A percentile compares a stretch with the other conserved stretches of the same genome.
Evolutionary conservation across 1,140 invertebrate genomes (phyloP).

Genomic region (Drosophila aff.): DNA sequence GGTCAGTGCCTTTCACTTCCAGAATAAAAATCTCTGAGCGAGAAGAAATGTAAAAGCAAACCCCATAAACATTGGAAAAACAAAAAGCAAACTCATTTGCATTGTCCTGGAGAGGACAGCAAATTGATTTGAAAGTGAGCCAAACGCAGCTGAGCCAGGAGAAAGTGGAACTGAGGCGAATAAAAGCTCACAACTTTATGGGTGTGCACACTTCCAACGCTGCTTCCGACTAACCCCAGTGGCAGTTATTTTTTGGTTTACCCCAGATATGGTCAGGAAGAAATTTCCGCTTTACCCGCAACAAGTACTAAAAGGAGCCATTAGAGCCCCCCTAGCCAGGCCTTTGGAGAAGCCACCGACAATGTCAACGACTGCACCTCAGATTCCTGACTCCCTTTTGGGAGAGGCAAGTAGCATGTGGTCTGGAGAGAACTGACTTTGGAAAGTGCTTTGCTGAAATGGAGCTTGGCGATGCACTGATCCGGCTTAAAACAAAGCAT

Average conservation of each 20-base stretch:
- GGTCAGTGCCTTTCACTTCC: conserved; percentile 70
- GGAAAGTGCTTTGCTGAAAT: neutral
- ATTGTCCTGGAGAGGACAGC: conserved; percentile 53
- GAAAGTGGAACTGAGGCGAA: conserved; percentile 1
- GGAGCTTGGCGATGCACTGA: neutral
- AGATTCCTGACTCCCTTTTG: neutral
- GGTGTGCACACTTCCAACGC: neutral
- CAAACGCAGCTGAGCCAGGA: conserved; percentile 51
- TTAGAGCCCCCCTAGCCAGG: neutral
- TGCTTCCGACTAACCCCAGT: neutral
- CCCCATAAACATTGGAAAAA: conserved; percentile 17
- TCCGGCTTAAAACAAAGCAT: neutral
- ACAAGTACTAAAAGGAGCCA: conserved; percentile 24
- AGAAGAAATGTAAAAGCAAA: conserved; percentile 39
- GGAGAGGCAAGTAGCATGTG: neutral
- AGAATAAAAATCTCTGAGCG: conserved; percentile 35
- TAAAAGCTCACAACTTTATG: conserved; percentile 3
- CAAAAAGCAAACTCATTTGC: conserved; percentile 46
- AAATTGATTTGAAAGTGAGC: conserved; percentile 67
- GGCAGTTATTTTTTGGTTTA: conserved; percentile 11
- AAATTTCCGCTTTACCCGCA: conserved; percentile 5
- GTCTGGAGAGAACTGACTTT: neutral
- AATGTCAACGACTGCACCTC: conserved; percentile 25
- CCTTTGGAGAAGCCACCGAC: conserved; percentile 13
- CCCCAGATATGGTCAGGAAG: neutral